phyloP scores from a whole-genome alignment of 2,888 invertebrate species.

The Drosophila anceps region DNA sequence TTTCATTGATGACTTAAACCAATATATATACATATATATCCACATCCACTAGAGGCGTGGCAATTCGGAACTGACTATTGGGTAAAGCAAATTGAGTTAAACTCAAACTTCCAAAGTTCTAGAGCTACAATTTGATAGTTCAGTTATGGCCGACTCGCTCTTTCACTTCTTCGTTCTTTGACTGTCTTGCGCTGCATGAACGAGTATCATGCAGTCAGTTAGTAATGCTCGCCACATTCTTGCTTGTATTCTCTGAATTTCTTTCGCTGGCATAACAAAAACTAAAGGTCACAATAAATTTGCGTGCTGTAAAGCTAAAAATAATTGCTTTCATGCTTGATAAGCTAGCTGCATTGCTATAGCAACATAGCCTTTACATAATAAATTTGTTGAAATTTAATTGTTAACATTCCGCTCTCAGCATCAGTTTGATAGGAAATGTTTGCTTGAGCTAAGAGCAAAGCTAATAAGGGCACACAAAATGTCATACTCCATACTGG shows the following conservation, averaged over 20 bases:
- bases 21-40: no score
- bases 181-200: no score
- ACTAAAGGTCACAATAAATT: constrained; percentile 3
- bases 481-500: background rate
- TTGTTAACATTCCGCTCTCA: background rate
- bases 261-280: background rate
- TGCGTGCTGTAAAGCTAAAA: background rate
- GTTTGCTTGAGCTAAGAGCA: background rate
- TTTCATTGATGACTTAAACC: no score
- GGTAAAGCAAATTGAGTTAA: no score
- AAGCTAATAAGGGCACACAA: background rate
- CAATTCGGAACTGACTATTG: no score
- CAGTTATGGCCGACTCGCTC: no score
- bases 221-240: background rate
- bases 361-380: constrained; percentile 1
- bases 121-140: no score
- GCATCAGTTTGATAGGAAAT: background rate
- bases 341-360: constrained; percentile 6
- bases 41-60: no score
- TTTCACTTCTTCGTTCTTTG: no score
- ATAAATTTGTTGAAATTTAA: constrained; percentile 1
- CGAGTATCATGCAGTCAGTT: background rate
- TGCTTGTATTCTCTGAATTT: background rate
- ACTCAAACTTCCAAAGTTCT: no score
- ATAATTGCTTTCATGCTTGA: constrained; percentile 11